phyloP scores from a whole-genome alignment of 1,140 invertebrate genomes.

The Anagrus nilaparvatae region DNA sequence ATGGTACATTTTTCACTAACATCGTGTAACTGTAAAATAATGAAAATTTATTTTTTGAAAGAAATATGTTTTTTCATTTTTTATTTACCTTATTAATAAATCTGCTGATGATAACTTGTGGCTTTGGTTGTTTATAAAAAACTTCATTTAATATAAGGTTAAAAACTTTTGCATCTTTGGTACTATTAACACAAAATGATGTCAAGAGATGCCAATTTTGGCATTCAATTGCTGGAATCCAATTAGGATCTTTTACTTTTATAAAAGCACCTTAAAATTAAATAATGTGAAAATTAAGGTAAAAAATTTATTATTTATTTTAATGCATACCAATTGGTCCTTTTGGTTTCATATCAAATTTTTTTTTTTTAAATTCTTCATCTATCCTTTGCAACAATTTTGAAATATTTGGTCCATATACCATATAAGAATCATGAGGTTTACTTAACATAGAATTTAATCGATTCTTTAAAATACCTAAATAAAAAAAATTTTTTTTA shows the following conservation, averaged over 20 bases:
- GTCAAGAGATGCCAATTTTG: slow-evolving; percentile 55
- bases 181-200: slow-evolving; percentile 65
- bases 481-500: too few species aligned
- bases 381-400: slow-evolving; percentile 47
- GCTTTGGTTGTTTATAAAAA: slow-evolving; percentile 37
- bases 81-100: slow-evolving; percentile 52
- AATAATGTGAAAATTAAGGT: slow-evolving; percentile 5
- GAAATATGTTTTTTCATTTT: too few species aligned
- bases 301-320: slow-evolving; percentile 1
- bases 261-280: slow-evolving; percentile 47
- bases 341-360: slow-evolving; percentile 56
- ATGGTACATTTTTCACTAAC: slow-evolving; percentile 45
- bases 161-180: slow-evolving; percentile 48
- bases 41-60: too few species aligned
- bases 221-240: slow-evolving; percentile 66
- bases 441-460: slow-evolving; percentile 39
- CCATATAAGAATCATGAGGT: slow-evolving; percentile 42
- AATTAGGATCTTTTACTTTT: slow-evolving; percentile 56
- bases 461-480: too few species aligned
- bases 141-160: slow-evolving; percentile 43
- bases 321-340: slow-evolving; percentile 71
- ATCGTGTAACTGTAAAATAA: too few species aligned
- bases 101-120: slow-evolving; percentile 57
- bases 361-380: slow-evolving; percentile 38
- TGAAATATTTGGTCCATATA: slow-evolving; percentile 51